A percentile compares a stretch with the other conserved stretches of the same genome.
Evolutionary conservation across 1,140 invertebrate species (phyloP).

Genomic region (Cryptotermes secundus): DNA sequence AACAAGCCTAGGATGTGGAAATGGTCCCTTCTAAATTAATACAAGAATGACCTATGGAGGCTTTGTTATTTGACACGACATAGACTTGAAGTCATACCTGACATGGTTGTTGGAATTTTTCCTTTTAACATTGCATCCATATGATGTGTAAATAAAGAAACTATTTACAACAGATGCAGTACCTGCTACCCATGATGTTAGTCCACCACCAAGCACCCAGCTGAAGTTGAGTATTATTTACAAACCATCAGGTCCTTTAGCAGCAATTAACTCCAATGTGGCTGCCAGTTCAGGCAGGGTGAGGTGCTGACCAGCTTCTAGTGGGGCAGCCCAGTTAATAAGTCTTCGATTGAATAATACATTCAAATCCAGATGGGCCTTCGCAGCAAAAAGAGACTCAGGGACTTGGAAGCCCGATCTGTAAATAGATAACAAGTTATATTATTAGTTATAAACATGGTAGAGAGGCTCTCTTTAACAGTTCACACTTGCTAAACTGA

Average conservation of each 20-base stretch:
- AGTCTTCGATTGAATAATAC: slow-evolving; percentile 47
- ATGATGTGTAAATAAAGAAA: not conserved
- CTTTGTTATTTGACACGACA: too few species aligned
- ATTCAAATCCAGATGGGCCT: slow-evolving; percentile 9
- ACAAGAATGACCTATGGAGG: too few species aligned
- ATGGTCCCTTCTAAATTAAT: too few species aligned
- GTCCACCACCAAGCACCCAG: not conserved
- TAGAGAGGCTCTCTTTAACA: too few species aligned
- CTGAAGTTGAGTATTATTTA: slow-evolving; percentile 24
- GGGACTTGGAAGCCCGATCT: slow-evolving; percentile 55
- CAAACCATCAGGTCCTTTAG: slow-evolving; percentile 51
- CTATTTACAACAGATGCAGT: not conserved
- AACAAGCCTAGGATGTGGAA: too few species aligned
- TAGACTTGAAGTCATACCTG: too few species aligned
- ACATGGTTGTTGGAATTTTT: too few species aligned
- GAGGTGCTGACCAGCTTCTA: slow-evolving; percentile 51
- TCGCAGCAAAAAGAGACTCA: slow-evolving; percentile 49
- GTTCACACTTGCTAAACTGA: too few species aligned
- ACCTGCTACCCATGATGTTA: slow-evolving; percentile 24
- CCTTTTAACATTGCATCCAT: too few species aligned
- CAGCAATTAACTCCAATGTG: slow-evolving; percentile 51
- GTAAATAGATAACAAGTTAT: slow-evolving; percentile 34
- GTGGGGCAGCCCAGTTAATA: slow-evolving; percentile 45
- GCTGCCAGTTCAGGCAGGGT: slow-evolving; percentile 47
- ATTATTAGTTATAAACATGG: not conserved